Base-by-base conservation (phyloP, 2,888 invertebrate genomes). In the Tridacna gigas region DNA sequence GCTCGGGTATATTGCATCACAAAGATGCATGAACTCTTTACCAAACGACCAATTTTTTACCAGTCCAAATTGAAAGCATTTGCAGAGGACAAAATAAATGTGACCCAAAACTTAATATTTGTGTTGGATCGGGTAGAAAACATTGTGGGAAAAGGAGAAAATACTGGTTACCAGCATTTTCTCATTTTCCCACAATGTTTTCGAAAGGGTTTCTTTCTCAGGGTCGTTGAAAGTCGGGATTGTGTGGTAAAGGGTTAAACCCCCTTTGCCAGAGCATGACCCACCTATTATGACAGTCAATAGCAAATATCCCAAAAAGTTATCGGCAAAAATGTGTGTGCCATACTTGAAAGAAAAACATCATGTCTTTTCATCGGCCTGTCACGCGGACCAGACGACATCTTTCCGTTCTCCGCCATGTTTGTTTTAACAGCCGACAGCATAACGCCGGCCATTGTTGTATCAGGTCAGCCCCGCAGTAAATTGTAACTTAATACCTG, bases 381-480 rank as follows among this genome's bases (percentile, higher is more conserved):
- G 82, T 86, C 82, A 83, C 69, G 75, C 74, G 61, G 26, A 26
- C 51, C 78, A 82, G 82, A 74, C 82, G 82, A 78, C 71, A 71
- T 71, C 26, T 71, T 71, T 51, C 22, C 56, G 51, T 25, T 47
- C 51, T 66, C 86, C 28, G 80, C 80, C 83, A 80, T 86, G 83
- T 83, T 86, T 79, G 82, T 86, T 86, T 79, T 77, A 80, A 56
- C 84, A 84, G 86, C 80, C 86, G 82, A 82, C 84, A 84, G 61
- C 5, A 67, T 74, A 79, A 78, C 77, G 82, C 66, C 80, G 61
- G 71, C 80, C 69, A 86, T 84, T 84, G 86, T 84, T 76, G 51
- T 22, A 67, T 18, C 60, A 78, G 84, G 82, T 86, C 80, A 79
- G 77, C 75, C 83, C 77, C 76, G 75, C 82, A 82, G 80, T 84